Percentiles rank a stretch among this genome's conserved stretches.
These are phyloP conservation scores for Drosophila yakuba DNA, from an alignment of 1,140 invertebrate genomes.

Conservation along the genomic window DNA sequence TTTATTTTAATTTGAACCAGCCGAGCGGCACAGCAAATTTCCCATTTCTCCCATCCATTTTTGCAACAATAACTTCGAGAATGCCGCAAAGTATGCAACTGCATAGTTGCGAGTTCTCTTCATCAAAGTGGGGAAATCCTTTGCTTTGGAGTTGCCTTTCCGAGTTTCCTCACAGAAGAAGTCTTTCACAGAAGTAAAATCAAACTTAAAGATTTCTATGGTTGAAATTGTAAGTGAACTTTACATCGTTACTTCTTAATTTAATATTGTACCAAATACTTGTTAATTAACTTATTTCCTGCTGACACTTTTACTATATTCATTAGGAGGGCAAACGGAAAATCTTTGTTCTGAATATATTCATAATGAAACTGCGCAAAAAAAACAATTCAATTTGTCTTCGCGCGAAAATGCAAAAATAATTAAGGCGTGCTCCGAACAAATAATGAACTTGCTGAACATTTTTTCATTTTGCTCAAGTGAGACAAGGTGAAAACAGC, in stretches of 20 bases:
- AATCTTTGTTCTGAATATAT: constrained; percentile 14
- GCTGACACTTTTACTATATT: neutral
- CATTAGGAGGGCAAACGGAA: neutral
- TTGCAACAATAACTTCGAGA: constrained; percentile 45
- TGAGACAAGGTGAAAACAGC: constrained; percentile 21
- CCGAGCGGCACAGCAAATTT: constrained; percentile 8
- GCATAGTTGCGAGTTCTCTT: constrained; percentile 37
- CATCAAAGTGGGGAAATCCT: constrained; percentile 23
- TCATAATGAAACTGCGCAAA: constrained; percentile 15
- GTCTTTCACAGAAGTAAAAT: neutral
- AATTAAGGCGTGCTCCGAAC: constrained; percentile 54
- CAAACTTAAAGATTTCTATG: neutral
- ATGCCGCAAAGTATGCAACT: constrained; percentile 53
- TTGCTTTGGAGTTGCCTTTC: constrained; percentile 4
- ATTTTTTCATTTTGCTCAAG: constrained; percentile 22
- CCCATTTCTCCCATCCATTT: constrained; percentile 8
- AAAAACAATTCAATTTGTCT: constrained; percentile 49
- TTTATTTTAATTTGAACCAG: constrained; percentile 50
- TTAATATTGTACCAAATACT: too few relatives aligned
- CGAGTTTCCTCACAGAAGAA: neutral
- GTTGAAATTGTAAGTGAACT: too few relatives aligned
- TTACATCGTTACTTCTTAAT: too few relatives aligned
- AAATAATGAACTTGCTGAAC: constrained; percentile 64
- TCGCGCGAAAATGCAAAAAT: constrained; percentile 53
- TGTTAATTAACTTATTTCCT: neutral